These are phyloP conservation scores for Sterrhoptilus dennistouni DNA, from an alignment of 2,113 vertebrate species.

Conservation along the genomic window DNA sequence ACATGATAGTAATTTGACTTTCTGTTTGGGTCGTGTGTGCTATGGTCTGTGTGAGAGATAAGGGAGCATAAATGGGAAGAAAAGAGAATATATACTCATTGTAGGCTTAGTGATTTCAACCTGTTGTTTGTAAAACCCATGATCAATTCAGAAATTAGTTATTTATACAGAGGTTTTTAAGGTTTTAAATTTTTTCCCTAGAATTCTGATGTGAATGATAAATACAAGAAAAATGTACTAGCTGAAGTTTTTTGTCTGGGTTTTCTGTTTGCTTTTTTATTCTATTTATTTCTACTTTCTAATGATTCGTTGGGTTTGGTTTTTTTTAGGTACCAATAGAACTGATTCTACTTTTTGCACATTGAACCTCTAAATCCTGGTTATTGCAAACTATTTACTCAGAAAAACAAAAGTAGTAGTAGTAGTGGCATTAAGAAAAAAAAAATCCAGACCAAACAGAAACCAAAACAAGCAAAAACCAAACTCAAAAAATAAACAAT, in stretches of 20 bases:
- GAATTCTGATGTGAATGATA: not conserved
- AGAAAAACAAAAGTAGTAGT: not conserved
- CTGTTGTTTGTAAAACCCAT: not conserved
- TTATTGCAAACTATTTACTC: not conserved
- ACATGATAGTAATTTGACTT: not conserved
- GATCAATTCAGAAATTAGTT: not conserved
- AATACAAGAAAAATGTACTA: not conserved
- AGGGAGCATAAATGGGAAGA: not conserved
- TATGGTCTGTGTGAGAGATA: not conserved
- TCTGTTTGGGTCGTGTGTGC: not conserved
- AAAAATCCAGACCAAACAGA: not conserved
- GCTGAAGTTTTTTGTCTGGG: accelerated
- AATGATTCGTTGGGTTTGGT: accelerated
- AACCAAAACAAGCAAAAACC: not conserved
- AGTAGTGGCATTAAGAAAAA: not conserved
- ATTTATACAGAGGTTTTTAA: not conserved
- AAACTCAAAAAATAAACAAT: not conserved
- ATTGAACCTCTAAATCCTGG: not conserved
- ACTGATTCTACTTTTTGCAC: not conserved
- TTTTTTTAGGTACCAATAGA: not conserved
- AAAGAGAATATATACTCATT: not conserved
- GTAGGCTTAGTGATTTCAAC: not conserved
- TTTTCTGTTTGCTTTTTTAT: not conserved
- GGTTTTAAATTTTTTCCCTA: not conserved
- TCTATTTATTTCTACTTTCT: not conserved